Conservation (phyloP, 92 coral and sea anemone species). For the Phymanthus crucifer region DNA sequence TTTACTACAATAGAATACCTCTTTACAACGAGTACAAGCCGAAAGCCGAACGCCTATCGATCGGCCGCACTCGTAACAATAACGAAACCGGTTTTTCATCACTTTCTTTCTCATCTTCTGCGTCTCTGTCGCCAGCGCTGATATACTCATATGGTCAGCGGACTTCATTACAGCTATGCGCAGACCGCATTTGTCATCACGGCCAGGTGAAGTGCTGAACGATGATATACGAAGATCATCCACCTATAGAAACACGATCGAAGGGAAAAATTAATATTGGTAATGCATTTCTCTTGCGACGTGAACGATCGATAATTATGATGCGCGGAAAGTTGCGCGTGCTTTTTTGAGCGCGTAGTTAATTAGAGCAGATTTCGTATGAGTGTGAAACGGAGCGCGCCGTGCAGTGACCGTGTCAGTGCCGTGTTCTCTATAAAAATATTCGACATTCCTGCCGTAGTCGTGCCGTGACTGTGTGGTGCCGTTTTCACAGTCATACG, state of each 20-base stretch:
- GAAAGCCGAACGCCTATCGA: conserved; percentile 94
- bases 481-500: too few relatives aligned
- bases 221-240: conserved; percentile 6
- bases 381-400: too few relatives aligned
- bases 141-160: conserved; percentile 90
- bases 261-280: not conserved
- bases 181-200: conserved; percentile 90
- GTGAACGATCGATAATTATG: too few relatives aligned
- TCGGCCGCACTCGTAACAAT: conserved; percentile 99
- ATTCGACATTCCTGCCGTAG: too few relatives aligned
- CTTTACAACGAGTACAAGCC: conserved; percentile 96
- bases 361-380: not conserved
- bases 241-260: not conserved
- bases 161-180: conserved; percentile 93
- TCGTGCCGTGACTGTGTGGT: too few relatives aligned
- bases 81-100: conserved; percentile 98
- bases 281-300: too few relatives aligned
- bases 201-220: conserved; percentile 64
- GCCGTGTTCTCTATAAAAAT: too few relatives aligned
- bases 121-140: conserved; percentile 92
- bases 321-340: too few relatives aligned
- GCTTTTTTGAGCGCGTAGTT: not conserved
- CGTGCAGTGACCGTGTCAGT: too few relatives aligned
- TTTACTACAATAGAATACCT: conserved; percentile 95
- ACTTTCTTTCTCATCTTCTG: conserved; percentile 84